Conservation (phyloP, 2,888 invertebrate genomes). For the Campoplex capitator region DNA sequence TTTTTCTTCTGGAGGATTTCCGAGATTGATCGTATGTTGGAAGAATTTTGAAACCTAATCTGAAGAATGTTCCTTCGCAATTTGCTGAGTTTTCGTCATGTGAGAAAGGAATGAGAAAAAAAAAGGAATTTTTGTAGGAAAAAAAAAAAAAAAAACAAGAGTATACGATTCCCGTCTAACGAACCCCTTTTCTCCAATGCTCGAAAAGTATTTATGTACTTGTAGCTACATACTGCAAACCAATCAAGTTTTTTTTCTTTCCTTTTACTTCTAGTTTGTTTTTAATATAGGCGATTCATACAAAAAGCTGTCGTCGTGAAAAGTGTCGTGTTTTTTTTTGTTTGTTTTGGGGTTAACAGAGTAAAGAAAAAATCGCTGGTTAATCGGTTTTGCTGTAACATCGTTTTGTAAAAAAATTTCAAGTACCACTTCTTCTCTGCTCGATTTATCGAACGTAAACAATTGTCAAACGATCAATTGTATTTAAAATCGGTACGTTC, state of each 20-base stretch:
- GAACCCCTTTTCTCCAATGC: slow-evolving; percentile 9
- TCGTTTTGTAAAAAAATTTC: slow-evolving; percentile 5
- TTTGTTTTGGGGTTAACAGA: slow-evolving; percentile 15
- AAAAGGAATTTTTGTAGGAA: not conserved
- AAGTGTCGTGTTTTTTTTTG: slow-evolving; percentile 23
- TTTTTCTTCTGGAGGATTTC: not conserved
- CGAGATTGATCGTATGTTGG: not conserved
- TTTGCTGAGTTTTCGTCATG: not conserved
- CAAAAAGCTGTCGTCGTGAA: slow-evolving; percentile 54
- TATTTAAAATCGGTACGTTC: slow-evolving; percentile 47
- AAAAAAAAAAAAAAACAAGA: not conserved
- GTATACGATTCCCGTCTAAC: slow-evolving; percentile 3
- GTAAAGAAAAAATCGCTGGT: slow-evolving; percentile 45
- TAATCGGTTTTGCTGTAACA: slow-evolving; percentile 43
- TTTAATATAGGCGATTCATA: slow-evolving; percentile 53
- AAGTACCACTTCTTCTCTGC: slow-evolving; percentile 5
- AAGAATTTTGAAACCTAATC: not conserved
- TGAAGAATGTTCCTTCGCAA: slow-evolving; percentile 13
- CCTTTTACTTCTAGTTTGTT: not conserved
- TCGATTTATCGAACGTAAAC: slow-evolving; percentile 30
- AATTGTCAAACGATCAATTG: slow-evolving; percentile 55
- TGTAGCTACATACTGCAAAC: slow-evolving; percentile 61
- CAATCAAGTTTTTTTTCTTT: slow-evolving; percentile 38
- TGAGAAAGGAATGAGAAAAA: not conserved
- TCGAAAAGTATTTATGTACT: slow-evolving; percentile 67